A percentile compares a stretch with the other conserved stretches of the same genome.
Conservation (phyloP, 2,113 vertebrate species). For the Coreoperca whiteheadi region DNA sequence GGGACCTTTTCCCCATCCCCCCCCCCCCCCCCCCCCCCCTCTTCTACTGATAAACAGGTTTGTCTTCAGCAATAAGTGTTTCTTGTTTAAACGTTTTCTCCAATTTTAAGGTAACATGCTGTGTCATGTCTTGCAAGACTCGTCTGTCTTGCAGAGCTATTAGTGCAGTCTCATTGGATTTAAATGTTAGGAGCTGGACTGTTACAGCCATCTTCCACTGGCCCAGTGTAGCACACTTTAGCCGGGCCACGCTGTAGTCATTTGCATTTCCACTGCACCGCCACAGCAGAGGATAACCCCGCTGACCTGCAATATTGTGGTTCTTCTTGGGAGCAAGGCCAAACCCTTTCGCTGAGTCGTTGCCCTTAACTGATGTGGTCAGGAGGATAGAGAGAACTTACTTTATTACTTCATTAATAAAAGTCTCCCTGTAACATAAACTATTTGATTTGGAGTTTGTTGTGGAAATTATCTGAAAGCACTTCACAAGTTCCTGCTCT, state of each 20-base stretch:
- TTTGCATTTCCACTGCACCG: slow-evolving; percentile 28
- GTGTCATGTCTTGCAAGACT: neutral
- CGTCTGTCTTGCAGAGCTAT: neutral
- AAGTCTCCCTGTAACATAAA: neutral
- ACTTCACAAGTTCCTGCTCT: neutral
- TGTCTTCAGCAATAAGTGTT: slow-evolving; percentile 10
- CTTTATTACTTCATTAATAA: neutral
- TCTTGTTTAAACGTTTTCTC: neutral
- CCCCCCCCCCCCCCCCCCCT: too few species aligned
- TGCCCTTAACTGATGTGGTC: slow-evolving; percentile 13
- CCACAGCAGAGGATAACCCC: slow-evolving; percentile 45
- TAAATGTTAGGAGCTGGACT: slow-evolving; percentile 22
- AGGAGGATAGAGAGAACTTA: slow-evolving; percentile 4
- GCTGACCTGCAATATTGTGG: slow-evolving; percentile 48
- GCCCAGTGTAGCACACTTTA: slow-evolving; percentile 27
- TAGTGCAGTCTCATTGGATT: slow-evolving; percentile 16
- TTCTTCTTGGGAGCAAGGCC: slow-evolving; percentile 28
- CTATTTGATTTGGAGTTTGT: neutral
- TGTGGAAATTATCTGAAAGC: too few species aligned
- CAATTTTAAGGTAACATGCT: neutral
- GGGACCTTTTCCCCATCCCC: too few species aligned
- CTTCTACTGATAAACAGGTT: neutral
- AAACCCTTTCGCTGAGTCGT: neutral
- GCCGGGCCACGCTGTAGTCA: slow-evolving; percentile 44
- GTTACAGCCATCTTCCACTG: slow-evolving; percentile 11